Evolutionary conservation across 2,113 vertebrate genomes (phyloP), one percentile per base, ranked within the genome.

Genomic region (Chroicocephalus ridibundus): DNA sequence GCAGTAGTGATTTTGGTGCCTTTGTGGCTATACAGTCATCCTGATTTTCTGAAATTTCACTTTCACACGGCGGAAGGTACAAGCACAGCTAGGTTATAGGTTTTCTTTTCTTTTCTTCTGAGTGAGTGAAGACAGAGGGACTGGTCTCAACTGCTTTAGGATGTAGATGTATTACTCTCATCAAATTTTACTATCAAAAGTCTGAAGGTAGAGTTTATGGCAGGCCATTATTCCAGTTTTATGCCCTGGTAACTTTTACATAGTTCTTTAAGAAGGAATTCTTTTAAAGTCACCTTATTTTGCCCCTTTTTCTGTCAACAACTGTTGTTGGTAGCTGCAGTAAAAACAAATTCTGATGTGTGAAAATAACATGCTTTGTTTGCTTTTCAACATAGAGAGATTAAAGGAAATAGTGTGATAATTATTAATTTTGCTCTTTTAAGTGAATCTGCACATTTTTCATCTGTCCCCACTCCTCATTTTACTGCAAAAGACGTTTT

Each of bases 281-380:
- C 34, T 94, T 97, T 87, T 91, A 62, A 92, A 95, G 82, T 91
- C 95, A 96, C 94, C 87, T 89, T 86, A 82, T 89, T 94, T 94
- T 96, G 65, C 70, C 91, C 88, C 81, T 82, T 87, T 91, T 85
- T 92, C 80, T 8, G 3, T 97, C 95, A 97, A 96, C 97, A 97
- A 95, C 86, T 95, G 92, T 89, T 97, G 85, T 93, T 95, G 80
- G 91, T 95, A 94, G 89, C 54, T 93, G 89, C 72, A 96, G 57
- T 89, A 94, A 95, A 97, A 97, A 94, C 87, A 94, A 92, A 96
- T 92, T 95, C 87, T 94, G 71, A 97, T 95, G 94, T 97, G 95
- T 97, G 96, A 97, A 97, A 97, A 97, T 89, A 97, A 95, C 93
- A 94, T 62, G 85, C 87, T 97, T 91, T 93, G 57, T 97, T 97